A percentile compares a stretch with the other conserved stretches of the same genome.
phyloP scores from a whole-genome alignment of 2,797 vertebrate species.

The Macroramphosus scolopax region DNA sequence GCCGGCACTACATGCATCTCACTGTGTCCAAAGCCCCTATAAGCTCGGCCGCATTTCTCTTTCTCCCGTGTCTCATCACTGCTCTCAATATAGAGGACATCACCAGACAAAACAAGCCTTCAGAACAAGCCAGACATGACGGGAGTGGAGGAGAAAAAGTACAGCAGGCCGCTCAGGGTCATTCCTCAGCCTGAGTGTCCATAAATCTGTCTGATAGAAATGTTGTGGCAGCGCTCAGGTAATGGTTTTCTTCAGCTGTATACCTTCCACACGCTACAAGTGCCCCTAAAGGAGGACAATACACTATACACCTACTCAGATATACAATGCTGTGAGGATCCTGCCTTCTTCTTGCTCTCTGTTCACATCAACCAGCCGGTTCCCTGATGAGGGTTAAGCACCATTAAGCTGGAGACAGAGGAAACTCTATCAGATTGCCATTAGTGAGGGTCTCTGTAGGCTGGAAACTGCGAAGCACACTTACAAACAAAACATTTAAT shows the following conservation, averaged over 20 bases:
- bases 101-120: slow-evolving; percentile 5
- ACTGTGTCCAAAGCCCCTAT: slow-evolving; percentile 10
- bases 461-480: slow-evolving; percentile 13
- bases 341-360: slow-evolving; percentile 18
- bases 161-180: slow-evolving; percentile 17
- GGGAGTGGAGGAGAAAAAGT: slow-evolving; percentile 6
- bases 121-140: slow-evolving; percentile 5
- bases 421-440: slow-evolving; percentile 25
- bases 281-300: slow-evolving; percentile 33
- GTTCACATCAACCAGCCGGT: slow-evolving; percentile 29
- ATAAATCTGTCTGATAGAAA: slow-evolving; percentile 46
- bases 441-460: slow-evolving; percentile 8
- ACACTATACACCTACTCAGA: slow-evolving; percentile 18
- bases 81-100: slow-evolving; percentile 25
- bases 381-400: slow-evolving; percentile 37
- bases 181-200: slow-evolving; percentile 18
- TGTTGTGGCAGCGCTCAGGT: slow-evolving; percentile 41
- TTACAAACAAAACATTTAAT: slow-evolving; percentile 27
- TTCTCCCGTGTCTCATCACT: no score
- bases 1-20: not conserved
- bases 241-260: slow-evolving; percentile 39
- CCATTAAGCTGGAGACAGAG: slow-evolving; percentile 39
- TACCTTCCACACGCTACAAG: slow-evolving; percentile 20
- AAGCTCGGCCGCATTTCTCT: no score
- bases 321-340: slow-evolving; percentile 25